Evolutionary conservation across 2,797 vertebrate genomes (phyloP).

Genomic region (Sebastes reedi): DNA sequence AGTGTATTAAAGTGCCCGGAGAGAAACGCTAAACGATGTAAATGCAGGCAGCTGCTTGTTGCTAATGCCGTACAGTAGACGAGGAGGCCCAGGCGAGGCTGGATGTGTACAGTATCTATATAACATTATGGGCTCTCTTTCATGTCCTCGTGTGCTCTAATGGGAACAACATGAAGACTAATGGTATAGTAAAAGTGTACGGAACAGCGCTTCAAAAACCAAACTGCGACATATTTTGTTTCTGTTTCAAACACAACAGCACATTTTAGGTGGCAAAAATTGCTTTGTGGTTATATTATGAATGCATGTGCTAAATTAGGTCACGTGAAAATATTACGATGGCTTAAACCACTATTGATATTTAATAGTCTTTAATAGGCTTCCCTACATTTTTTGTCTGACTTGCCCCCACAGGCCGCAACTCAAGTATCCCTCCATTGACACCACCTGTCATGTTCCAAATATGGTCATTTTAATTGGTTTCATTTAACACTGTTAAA

Average conservation of each 20-base stretch:
- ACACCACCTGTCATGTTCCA: not conserved
- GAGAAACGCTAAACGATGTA: conserved; percentile 85
- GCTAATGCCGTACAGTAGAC: conserved; percentile 84
- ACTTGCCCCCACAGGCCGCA: not conserved
- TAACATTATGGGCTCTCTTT: conserved; percentile 91
- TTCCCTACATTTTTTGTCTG: not conserved
- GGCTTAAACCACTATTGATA: not conserved
- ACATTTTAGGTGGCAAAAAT: not conserved
- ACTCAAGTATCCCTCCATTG: accelerated
- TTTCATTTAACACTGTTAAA: not conserved
- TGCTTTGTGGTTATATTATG: not conserved
- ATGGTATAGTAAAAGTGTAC: conserved; percentile 88
- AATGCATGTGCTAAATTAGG: not conserved
- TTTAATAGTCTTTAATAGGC: not conserved
- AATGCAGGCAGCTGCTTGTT: conserved; percentile 94
- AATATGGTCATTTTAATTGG: not conserved
- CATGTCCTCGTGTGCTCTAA: conserved; percentile 91
- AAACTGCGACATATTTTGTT: conserved; percentile 18
- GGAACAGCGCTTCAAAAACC: conserved; percentile 74
- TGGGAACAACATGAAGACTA: conserved; percentile 92
- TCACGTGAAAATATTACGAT: not conserved
- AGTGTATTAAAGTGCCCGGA: conserved; percentile 88
- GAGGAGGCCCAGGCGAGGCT: conserved; percentile 68
- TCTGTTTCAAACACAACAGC: conserved; percentile 16
- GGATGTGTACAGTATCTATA: conserved; percentile 79